Evolutionary conservation across 2,888 invertebrate species (phyloP), one percentile per base, ranked within the genome.

Genomic region (Spodoptera picta): DNA sequence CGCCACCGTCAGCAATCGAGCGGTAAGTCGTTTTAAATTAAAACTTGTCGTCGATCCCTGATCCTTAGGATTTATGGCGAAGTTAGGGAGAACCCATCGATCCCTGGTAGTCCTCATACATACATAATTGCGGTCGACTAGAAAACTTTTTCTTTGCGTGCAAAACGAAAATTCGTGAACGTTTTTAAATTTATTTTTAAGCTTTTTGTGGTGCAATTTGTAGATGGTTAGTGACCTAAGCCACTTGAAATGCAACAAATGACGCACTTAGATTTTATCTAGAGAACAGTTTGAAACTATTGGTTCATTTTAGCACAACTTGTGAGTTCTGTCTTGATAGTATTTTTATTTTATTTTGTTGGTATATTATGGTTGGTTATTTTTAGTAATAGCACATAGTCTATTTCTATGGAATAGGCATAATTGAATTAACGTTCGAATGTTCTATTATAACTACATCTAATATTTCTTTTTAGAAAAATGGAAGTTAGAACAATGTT

Each of bases 11-110:
- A 85, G 89, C 88, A 88, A 88, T 90, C 85, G 87, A 76, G 83
- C 88, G 85, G 86, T 91, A 91, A 91, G 90, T 89, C 91, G 88
- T 86, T 91, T 89, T 90, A 91, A 90, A 91, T 91, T 91, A 91
- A 91, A 90, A 90, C 82, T 90, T 88, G 84, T 84, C 84, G 81
- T 82, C 84, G 81, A 83, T 83, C 65, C 82, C 67, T 72, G 79
- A 84, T 87, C 85, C 83, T 76, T 60, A 74, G 84, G 87, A 84
- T 87, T 89, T 87, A 75, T 76, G 71, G 73, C 73, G 73, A 82
- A 72, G 80, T 80, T 80, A 74, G 77, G 68, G 65, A 55, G 73
- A 74, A 63, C 63, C 62, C 75, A 82, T 79, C 81, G 79, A 83
- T 80, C 80, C 69, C 52, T 62, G 57, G 60, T 55, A 62, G 69